These are phyloP conservation scores for Gasteruption jaculator DNA, from an alignment of 2,888 invertebrate species.

Conservation along the genomic window DNA sequence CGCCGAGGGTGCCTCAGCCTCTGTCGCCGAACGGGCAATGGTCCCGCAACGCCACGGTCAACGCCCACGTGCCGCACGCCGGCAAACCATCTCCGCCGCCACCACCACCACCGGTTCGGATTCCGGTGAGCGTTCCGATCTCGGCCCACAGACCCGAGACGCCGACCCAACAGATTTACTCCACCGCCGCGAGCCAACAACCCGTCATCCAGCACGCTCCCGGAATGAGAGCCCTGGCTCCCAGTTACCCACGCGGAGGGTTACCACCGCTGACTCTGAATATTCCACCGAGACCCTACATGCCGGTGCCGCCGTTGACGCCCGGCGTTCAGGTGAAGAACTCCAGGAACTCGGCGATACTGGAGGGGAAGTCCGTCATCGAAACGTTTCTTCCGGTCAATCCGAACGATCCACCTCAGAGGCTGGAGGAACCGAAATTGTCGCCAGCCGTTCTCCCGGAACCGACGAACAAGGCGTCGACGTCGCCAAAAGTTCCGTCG, in stretches of 20 bases:
- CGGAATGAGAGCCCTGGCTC: conserved; percentile 44
- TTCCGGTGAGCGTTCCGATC: conserved; percentile 44
- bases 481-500: conserved; percentile 48
- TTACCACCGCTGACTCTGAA: conserved; percentile 44
- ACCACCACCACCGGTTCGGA: conserved; percentile 33
- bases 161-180: conserved; percentile 41
- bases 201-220: conserved; percentile 49
- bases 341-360: conserved; percentile 30
- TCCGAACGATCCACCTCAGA: conserved; percentile 36
- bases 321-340: conserved; percentile 37
- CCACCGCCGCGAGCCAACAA: conserved; percentile 45
- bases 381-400: conserved; percentile 43
- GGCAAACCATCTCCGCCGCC: conserved; percentile 31
- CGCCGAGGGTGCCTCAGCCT: conserved; percentile 38
- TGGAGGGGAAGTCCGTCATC: conserved; percentile 41
- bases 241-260: conserved; percentile 45
- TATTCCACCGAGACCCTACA: conserved; percentile 46
- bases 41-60: conserved; percentile 34
- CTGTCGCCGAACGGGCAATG: conserved; percentile 47
- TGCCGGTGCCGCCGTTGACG: conserved; percentile 40
- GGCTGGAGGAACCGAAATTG: conserved; percentile 44
- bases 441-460: conserved; percentile 45
- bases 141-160: conserved; percentile 41
- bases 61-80: conserved; percentile 30
- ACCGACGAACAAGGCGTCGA: conserved; percentile 43